phyloP scores from a whole-genome alignment of 1,140 invertebrate species.

The Pogonomyrmex barbatus region DNA sequence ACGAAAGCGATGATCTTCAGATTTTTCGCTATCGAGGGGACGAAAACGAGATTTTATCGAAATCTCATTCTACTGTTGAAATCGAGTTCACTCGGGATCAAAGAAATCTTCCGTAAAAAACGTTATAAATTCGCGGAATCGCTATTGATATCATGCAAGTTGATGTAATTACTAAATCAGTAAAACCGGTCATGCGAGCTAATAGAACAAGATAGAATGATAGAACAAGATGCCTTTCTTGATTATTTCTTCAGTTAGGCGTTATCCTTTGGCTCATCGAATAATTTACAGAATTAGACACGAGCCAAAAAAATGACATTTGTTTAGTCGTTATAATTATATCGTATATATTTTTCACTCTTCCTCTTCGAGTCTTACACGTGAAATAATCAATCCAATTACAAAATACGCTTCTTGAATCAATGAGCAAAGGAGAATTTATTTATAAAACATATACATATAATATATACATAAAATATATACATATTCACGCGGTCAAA shows the following conservation, averaged over 20 bases:
- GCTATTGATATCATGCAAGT: background rate
- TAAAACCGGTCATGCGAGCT: background rate
- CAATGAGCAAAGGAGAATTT: background rate
- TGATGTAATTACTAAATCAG: background rate
- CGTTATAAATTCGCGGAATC: background rate
- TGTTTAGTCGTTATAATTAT: background rate
- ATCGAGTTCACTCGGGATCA: slow-evolving; percentile 8
- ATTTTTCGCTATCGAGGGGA: background rate
- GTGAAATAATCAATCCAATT: background rate
- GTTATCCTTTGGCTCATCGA: background rate
- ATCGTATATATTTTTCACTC: background rate
- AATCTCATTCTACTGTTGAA: background rate
- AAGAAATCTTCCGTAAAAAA: slow-evolving; percentile 26
- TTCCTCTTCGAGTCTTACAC: background rate
- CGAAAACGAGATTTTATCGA: slow-evolving; percentile 2
- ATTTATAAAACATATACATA: background rate
- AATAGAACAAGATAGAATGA: background rate
- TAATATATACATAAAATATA: background rate
- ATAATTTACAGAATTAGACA: background rate
- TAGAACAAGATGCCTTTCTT: background rate
- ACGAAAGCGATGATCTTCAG: background rate
- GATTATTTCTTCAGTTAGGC: background rate
- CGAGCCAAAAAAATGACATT: background rate
- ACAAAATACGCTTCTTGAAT: background rate
- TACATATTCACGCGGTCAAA: background rate